phyloP scores from a whole-genome alignment of 2,888 invertebrate species.

The Meiosimyza platycephala region DNA sequence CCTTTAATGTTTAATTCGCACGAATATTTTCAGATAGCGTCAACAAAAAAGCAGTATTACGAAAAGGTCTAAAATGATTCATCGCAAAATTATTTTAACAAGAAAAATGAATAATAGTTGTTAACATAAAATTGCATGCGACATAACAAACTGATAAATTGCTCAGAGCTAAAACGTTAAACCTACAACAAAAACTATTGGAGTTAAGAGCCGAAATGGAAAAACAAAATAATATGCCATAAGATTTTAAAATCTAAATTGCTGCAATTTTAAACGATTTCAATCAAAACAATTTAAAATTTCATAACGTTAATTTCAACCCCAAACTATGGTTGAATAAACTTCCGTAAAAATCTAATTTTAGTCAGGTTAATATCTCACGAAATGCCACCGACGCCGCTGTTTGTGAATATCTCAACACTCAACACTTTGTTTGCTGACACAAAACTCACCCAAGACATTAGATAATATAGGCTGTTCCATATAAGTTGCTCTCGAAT shows the following conservation, averaged over 20 bases:
- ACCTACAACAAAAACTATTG: not conserved
- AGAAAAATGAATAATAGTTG: not conserved
- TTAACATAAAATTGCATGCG: not conserved
- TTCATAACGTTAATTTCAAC: conserved; percentile 2
- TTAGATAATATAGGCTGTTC: no score
- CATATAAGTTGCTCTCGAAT: no score
- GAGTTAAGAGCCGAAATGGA: no score
- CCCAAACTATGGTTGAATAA: not conserved
- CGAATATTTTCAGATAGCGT: no score
- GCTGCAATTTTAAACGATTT: conserved; percentile 24
- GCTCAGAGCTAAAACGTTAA: not conserved
- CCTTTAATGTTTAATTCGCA: no score
- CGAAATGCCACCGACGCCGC: not conserved
- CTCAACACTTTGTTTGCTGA: conserved; percentile 4
- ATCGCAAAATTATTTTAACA: not conserved
- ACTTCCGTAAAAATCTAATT: conserved; percentile 6
- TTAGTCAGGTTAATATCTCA: conserved; percentile 22
- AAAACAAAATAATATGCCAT: no score
- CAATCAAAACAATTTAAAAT: conserved; percentile 15
- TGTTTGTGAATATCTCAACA: not conserved
- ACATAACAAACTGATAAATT: conserved; percentile 10
- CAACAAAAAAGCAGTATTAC: no score
- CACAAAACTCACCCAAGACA: not conserved
- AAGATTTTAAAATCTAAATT: conserved; percentile 14
- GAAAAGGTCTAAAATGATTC: no score